A percentile compares a stretch with the other conserved stretches of the same genome.
Evolutionary conservation across 2,797 vertebrate species (phyloP).

Genomic region (Tenualosa thibaudeaui): DNA sequence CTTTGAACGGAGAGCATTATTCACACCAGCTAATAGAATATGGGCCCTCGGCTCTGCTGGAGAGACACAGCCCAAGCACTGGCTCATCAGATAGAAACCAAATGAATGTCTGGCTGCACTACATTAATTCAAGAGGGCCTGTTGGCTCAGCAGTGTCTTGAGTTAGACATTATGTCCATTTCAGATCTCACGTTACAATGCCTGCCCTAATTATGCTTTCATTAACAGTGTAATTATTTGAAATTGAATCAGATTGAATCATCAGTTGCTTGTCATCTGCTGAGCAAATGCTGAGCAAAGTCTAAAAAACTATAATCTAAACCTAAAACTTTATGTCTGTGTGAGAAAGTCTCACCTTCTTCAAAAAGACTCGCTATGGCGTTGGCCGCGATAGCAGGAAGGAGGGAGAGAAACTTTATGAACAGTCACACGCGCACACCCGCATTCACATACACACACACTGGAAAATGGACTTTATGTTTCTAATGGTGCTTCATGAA

Average conservation of each 20-base stretch:
- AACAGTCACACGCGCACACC: no score
- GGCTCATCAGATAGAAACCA: background rate
- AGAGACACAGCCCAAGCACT: background rate
- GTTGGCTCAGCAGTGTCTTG: background rate
- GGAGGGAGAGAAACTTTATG: no score
- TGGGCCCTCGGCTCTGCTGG: background rate
- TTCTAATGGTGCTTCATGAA: no score
- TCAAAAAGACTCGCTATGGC: no score
- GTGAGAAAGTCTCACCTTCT: no score
- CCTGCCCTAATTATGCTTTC: background rate
- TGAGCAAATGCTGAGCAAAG: background rate
- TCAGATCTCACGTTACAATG: background rate
- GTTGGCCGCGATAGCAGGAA: no score
- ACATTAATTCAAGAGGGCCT: background rate
- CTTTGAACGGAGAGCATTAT: background rate
- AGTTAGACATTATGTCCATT: background rate
- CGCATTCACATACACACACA: no score
- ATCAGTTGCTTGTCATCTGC: background rate
- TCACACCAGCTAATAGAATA: background rate
- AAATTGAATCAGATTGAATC: background rate
- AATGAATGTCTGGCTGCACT: background rate
- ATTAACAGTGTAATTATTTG: background rate
- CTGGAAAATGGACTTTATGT: no score
- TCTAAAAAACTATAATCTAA: background rate
- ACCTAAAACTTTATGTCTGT: no score